These are phyloP conservation scores for Gymnobelideus leadbeateri DNA, from an alignment of 2,113 vertebrate species.

Conservation along the genomic window DNA sequence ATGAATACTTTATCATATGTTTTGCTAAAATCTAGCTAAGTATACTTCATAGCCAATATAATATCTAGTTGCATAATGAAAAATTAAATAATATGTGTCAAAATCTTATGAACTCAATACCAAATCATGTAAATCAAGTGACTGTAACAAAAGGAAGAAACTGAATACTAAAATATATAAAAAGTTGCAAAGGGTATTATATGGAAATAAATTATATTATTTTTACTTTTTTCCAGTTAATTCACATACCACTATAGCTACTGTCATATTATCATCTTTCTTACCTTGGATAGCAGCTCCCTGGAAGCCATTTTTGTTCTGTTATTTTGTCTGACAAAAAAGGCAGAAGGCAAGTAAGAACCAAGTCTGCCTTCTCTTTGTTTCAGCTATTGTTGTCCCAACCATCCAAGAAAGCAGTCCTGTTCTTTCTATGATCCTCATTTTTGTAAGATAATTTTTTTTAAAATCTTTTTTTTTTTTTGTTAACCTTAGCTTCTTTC, in stretches of 20 bases:
- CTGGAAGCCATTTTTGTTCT: not conserved
- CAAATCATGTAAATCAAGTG: not conserved
- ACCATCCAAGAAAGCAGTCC: not conserved
- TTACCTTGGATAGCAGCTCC: not conserved
- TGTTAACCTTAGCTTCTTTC: not conserved
- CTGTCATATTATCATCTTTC: not conserved
- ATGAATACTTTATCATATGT: not conserved
- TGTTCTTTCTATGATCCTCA: not conserved
- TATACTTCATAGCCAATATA: not conserved
- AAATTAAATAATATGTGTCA: not conserved
- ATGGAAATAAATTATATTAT: not conserved
- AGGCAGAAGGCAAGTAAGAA: not conserved
- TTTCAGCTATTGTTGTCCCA: not conserved
- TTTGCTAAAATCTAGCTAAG: not conserved
- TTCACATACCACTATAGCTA: not conserved
- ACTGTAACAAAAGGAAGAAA: not conserved
- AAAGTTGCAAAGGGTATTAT: not conserved
- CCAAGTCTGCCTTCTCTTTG: not conserved
- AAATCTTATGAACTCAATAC: not conserved
- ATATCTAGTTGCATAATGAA: not conserved
- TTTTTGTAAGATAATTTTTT: not conserved
- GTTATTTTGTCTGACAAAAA: not conserved
- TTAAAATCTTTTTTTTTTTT: not conserved
- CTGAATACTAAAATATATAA: not conserved
- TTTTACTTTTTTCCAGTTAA: not conserved